Conservation (phyloP, 2,797 vertebrate genomes). For the Oophaga sylvatica region DNA sequence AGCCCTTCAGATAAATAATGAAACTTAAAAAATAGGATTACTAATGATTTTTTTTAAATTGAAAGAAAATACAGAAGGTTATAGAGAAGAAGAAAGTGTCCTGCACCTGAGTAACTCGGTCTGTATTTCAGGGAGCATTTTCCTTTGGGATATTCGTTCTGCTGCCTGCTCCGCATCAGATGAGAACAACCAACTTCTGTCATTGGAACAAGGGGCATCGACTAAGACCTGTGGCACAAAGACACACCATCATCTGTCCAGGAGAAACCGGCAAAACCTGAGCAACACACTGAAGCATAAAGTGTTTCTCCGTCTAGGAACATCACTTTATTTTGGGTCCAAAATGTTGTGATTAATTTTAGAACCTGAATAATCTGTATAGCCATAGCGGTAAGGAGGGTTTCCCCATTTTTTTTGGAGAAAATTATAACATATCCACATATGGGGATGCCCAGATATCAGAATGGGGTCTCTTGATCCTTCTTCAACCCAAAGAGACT, state of each 20-base stretch:
- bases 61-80: background rate
- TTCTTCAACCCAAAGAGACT: too few relatives aligned
- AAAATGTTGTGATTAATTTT: background rate
- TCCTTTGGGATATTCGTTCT: conserved; percentile 80
- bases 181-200: conserved; percentile 92
- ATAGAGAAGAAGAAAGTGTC: background rate
- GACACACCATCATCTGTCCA: background rate
- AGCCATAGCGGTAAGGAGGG: too few relatives aligned
- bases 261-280: background rate
- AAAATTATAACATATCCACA: too few relatives aligned
- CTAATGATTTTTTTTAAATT: too few relatives aligned
- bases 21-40: too few relatives aligned
- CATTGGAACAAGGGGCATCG: conserved; percentile 95
- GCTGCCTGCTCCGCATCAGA: conserved; percentile 77
- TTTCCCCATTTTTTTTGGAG: too few relatives aligned
- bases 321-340: background rate
- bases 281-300: background rate
- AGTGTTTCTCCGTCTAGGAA: background rate
- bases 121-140: conserved; percentile 80
- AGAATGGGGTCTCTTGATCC: too few relatives aligned
- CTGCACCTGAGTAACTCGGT: conserved; percentile 84
- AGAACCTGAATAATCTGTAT: too few relatives aligned
- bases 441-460: too few relatives aligned
- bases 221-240: conserved; percentile 83
- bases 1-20: too few relatives aligned